These are phyloP conservation scores for Microctonus brassicae DNA, from an alignment of 2,888 invertebrate species.

Conservation along the genomic window DNA sequence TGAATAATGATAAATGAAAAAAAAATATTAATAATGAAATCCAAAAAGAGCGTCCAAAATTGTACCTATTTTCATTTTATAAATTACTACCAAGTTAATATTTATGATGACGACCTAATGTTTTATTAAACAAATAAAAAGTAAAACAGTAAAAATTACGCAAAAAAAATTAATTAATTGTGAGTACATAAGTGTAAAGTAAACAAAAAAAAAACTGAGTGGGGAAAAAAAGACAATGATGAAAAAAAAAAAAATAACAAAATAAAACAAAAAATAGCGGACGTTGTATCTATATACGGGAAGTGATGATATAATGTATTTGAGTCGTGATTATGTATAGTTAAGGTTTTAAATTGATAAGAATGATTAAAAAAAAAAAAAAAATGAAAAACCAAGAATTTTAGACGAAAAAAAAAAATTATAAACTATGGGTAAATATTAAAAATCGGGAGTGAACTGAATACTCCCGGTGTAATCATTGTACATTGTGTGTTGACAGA, in stretches of 20 bases:
- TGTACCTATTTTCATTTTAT: slow-evolving; percentile 70
- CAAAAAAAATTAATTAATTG: slow-evolving; percentile 49
- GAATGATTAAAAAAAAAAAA: slow-evolving; percentile 36
- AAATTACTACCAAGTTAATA: slow-evolving; percentile 60
- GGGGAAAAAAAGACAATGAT: slow-evolving; percentile 39
- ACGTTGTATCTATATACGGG: slow-evolving; percentile 64
- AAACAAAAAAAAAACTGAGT: slow-evolving; percentile 32
- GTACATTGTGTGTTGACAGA: slow-evolving; percentile 67
- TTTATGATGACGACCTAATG: slow-evolving; percentile 55
- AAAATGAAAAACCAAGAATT: slow-evolving; percentile 40
- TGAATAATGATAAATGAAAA: slow-evolving; percentile 52
- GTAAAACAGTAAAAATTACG: background rate
- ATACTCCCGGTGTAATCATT: slow-evolving; percentile 61
- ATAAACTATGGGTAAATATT: slow-evolving; percentile 63
- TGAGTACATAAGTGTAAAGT: slow-evolving; percentile 43
- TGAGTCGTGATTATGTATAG: slow-evolving; percentile 66
- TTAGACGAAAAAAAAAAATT: slow-evolving; percentile 52
- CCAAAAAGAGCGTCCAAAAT: slow-evolving; percentile 65
- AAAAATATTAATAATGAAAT: slow-evolving; percentile 40
- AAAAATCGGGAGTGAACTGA: slow-evolving; percentile 50
- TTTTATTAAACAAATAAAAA: slow-evolving; percentile 53
- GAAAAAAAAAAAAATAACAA: slow-evolving; percentile 26
- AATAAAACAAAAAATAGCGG: slow-evolving; percentile 46
- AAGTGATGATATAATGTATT: slow-evolving; percentile 64
- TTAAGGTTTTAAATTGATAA: slow-evolving; percentile 50